These are phyloP conservation scores for Aproaerema taeniolella DNA, from an alignment of 2,888 invertebrate genomes.

Conservation along the genomic window DNA sequence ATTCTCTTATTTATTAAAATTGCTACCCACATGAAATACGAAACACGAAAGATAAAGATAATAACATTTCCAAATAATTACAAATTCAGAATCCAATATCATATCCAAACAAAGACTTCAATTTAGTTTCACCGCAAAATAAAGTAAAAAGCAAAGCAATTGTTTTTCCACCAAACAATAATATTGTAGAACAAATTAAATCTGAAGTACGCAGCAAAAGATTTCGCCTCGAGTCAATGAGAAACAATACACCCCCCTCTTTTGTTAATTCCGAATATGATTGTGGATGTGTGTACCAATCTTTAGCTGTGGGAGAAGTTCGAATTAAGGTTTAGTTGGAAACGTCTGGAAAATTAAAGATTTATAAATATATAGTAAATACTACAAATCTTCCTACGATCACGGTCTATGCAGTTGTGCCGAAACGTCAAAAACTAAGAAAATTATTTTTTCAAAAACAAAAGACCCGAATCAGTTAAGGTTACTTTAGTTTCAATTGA, in stretches of 20 bases:
- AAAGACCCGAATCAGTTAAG: too few relatives aligned
- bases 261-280: slow-evolving; percentile 29
- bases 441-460: too few relatives aligned
- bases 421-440: too few relatives aligned
- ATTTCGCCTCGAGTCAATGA: slow-evolving; percentile 33
- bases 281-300: slow-evolving; percentile 21
- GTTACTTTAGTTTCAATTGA: too few relatives aligned
- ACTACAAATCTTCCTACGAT: too few relatives aligned
- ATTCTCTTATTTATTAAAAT: too few relatives aligned
- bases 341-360: slow-evolving; percentile 8
- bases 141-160: slow-evolving; percentile 7
- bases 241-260: slow-evolving; percentile 28
- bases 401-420: too few relatives aligned
- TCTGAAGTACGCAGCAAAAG: slow-evolving; percentile 17
- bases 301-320: slow-evolving; percentile 19
- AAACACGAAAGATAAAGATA: too few relatives aligned
- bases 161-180: slow-evolving; percentile 10
- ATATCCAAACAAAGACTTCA: neutral
- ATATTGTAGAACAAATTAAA: slow-evolving; percentile 11
- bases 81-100: neutral
- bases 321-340: slow-evolving; percentile 1
- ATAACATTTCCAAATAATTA: too few relatives aligned
- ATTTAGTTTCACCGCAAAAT: slow-evolving; percentile 4
- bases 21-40: too few relatives aligned
- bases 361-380: too few relatives aligned